phyloP scores from a whole-genome alignment of 2,888 invertebrate species.

The Drosophila kanekoi region DNA sequence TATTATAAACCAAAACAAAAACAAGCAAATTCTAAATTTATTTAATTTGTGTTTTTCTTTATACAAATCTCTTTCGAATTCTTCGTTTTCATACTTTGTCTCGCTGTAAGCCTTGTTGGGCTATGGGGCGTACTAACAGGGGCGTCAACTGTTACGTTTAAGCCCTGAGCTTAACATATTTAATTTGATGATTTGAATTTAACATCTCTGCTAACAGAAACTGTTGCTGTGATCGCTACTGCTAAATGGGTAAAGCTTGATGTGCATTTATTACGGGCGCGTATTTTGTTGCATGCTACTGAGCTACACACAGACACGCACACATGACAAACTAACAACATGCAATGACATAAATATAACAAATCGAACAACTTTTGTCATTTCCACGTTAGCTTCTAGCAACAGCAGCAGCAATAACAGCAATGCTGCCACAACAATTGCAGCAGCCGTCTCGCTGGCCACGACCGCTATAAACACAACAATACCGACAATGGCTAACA shows the following conservation, averaged over 20 bases:
- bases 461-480: slow-evolving; percentile 73
- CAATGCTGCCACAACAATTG: slow-evolving; percentile 68
- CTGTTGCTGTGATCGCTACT: slow-evolving; percentile 10
- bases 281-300: slow-evolving; percentile 25
- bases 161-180: background rate
- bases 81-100: slow-evolving; percentile 9
- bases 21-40: slow-evolving; percentile 55
- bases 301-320: slow-evolving; percentile 8
- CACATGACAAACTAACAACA: slow-evolving; percentile 39
- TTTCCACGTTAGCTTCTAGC: slow-evolving; percentile 61
- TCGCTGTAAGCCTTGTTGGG: slow-evolving; percentile 5
- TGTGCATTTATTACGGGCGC: background rate
- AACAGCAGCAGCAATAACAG: slow-evolving; percentile 60
- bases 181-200: slow-evolving; percentile 11
- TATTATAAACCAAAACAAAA: slow-evolving; percentile 45
- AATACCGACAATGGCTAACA: slow-evolving; percentile 65
- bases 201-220: slow-evolving; percentile 16
- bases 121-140: slow-evolving; percentile 22
- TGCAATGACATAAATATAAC: slow-evolving; percentile 28
- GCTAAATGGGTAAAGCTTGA: slow-evolving; percentile 3
- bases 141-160: slow-evolving; percentile 16
- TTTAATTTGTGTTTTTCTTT: slow-evolving; percentile 48
- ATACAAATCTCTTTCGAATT: slow-evolving; percentile 7
- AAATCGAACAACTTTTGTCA: slow-evolving; percentile 52
- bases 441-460: slow-evolving; percentile 68